Conservation (phyloP, 92 coral and sea anemone genomes). For the Ricordea florida region DNA sequence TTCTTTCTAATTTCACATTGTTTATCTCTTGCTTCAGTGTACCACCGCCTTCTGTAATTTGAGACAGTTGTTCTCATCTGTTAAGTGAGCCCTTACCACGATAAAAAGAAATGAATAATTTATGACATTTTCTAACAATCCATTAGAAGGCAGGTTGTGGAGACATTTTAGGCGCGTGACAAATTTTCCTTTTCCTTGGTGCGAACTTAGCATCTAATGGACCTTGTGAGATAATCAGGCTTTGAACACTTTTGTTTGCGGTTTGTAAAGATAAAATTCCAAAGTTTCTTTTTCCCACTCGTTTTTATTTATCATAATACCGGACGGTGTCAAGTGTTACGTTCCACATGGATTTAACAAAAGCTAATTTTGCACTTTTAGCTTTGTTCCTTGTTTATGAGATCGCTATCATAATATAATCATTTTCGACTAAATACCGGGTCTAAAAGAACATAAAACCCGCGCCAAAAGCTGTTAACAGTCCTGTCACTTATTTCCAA, state of each 20-base stretch:
- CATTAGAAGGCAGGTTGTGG: conserved; percentile 39
- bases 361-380: conserved; percentile 30
- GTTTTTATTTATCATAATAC: conserved; percentile 2
- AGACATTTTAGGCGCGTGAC: background rate
- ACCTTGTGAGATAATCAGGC: no score
- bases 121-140: conserved; percentile 25
- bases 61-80: conserved; percentile 18
- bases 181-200: background rate
- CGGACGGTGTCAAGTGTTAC: conserved; percentile 2
- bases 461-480: background rate
- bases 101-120: conserved; percentile 38
- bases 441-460: conserved; percentile 11
- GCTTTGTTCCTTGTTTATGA: conserved; percentile 36
- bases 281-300: conserved; percentile 25
- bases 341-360: conserved; percentile 28
- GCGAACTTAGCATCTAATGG: no score
- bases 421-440: conserved; percentile 39
- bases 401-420: conserved; percentile 37
- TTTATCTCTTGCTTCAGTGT: conserved; percentile 6
- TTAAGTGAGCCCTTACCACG: conserved; percentile 32
- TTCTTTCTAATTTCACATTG: no score
- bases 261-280: background rate
- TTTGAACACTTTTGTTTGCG: no score
- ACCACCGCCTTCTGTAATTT: conserved; percentile 10
- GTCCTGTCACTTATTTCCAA: background rate